Conservation (phyloP, 2,888 invertebrate genomes). For the Phoenoteleia sp. region DNA sequence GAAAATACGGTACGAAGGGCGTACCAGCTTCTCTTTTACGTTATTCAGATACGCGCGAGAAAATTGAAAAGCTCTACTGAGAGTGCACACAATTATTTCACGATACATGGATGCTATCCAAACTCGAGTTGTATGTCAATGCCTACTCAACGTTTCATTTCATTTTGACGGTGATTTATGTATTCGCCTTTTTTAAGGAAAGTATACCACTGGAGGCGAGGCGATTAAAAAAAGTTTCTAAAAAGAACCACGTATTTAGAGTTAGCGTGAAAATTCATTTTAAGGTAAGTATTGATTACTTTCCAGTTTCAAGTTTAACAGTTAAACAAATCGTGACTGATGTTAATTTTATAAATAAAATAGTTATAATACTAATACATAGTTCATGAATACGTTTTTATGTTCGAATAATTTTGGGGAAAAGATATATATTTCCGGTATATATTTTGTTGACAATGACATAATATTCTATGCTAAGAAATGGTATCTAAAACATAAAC, state of each 20-base stretch:
- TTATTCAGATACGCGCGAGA: slow-evolving; percentile 70
- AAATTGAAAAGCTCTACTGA: slow-evolving; percentile 76
- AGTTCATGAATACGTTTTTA: neutral
- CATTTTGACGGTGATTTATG: slow-evolving; percentile 49
- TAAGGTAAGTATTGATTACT: no score
- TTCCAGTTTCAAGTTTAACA: no score
- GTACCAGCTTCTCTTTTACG: slow-evolving; percentile 61
- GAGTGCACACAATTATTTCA: slow-evolving; percentile 68
- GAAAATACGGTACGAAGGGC: slow-evolving; percentile 61
- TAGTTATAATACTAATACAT: neutral
- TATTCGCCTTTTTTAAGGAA: slow-evolving; percentile 6
- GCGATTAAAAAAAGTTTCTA: slow-evolving; percentile 8
- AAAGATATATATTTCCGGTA: neutral
- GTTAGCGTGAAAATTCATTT: neutral
- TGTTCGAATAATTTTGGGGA: no score
- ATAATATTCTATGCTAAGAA: neutral
- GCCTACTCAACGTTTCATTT: slow-evolving; percentile 57
- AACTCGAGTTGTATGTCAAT: slow-evolving; percentile 53
- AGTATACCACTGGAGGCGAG: neutral
- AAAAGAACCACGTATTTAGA: neutral
- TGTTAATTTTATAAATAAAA: no score
- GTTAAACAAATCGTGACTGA: no score
- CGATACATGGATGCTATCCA: slow-evolving; percentile 50
- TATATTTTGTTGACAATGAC: neutral
- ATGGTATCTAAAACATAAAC: neutral